Percentiles rank a stretch among this genome's conserved stretches.
Conservation (phyloP, 2,113 vertebrate species). For the Asarcornis scutulata region DNA sequence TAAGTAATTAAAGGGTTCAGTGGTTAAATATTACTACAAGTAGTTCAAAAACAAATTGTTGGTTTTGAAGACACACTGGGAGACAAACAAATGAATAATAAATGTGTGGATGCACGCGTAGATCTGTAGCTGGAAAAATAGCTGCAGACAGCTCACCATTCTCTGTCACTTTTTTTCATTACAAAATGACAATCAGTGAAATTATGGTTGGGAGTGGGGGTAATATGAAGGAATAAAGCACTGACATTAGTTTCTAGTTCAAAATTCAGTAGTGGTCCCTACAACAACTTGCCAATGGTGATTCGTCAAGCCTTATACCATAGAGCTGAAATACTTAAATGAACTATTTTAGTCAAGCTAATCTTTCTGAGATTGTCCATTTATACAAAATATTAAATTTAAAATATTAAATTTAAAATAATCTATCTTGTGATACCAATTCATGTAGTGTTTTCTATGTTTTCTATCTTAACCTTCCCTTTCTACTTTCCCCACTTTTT, state of each 20-base stretch:
- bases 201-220: not conserved
- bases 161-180: slow-evolving; percentile 39
- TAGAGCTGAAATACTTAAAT: slow-evolving; percentile 54
- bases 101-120: not conserved
- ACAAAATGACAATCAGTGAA: not conserved
- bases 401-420: slow-evolving; percentile 59
- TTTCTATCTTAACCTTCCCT: not conserved
- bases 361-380: slow-evolving; percentile 51
- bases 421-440: not conserved
- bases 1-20: slow-evolving; percentile 68
- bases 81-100: slow-evolving; percentile 53
- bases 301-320: slow-evolving; percentile 41
- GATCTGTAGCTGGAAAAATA: slow-evolving; percentile 13
- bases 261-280: slow-evolving; percentile 1
- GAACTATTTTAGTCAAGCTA: slow-evolving; percentile 38
- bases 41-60: slow-evolving; percentile 49
- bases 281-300: slow-evolving; percentile 14
- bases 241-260: slow-evolving; percentile 10
- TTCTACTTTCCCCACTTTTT: not conserved
- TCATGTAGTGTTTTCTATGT: not conserved
- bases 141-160: slow-evolving; percentile 3
- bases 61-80: slow-evolving; percentile 52
- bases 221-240: slow-evolving; percentile 9
- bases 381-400: slow-evolving; percentile 58
- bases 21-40: slow-evolving; percentile 67